Percentiles rank a stretch among this genome's conserved stretches.
These are phyloP conservation scores for Lamprotornis superbus DNA, from an alignment of 2,113 vertebrate genomes.

Conservation along the genomic window DNA sequence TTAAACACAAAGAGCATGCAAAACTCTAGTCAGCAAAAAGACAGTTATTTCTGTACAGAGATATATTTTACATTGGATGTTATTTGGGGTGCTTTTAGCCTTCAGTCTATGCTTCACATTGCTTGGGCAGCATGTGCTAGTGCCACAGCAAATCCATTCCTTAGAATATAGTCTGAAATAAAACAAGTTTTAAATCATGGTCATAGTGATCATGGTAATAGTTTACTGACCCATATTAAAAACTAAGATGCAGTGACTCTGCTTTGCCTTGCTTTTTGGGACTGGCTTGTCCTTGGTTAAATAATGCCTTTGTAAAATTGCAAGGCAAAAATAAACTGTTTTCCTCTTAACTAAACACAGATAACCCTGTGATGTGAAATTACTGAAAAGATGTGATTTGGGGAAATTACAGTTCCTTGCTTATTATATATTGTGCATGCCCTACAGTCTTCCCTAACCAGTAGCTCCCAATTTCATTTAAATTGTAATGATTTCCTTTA, in stretches of 20 bases:
- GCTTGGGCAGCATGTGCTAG: not conserved
- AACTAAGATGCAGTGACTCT: conserved; percentile 52
- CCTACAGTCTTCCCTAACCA: conserved; percentile 76
- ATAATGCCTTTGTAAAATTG: conserved; percentile 66
- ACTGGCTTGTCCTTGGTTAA: conserved; percentile 63
- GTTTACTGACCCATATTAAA: conserved; percentile 61
- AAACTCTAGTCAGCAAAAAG: conserved; percentile 32
- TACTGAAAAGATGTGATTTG: conserved; percentile 73
- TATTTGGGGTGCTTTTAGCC: not conserved
- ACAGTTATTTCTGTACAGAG: conserved; percentile 44
- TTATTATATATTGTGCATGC: conserved; percentile 73
- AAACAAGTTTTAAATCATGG: conserved; percentile 41
- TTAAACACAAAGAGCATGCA: not conserved
- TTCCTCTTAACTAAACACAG: conserved; percentile 73
- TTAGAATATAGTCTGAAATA: not conserved
- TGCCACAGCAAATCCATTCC: not conserved
- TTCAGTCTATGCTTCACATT: not conserved
- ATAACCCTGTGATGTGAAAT: conserved; percentile 71
- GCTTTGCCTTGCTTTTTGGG: conserved; percentile 21
- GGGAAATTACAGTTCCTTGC: conserved; percentile 74
- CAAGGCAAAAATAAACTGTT: conserved; percentile 64
- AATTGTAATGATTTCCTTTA: conserved; percentile 83
- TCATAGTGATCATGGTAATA: conserved; percentile 23
- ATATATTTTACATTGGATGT: not conserved
- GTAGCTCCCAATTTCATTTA: conserved; percentile 80